phyloP scores from a whole-genome alignment of 2,888 invertebrate genomes.

The Volucella inanis region DNA sequence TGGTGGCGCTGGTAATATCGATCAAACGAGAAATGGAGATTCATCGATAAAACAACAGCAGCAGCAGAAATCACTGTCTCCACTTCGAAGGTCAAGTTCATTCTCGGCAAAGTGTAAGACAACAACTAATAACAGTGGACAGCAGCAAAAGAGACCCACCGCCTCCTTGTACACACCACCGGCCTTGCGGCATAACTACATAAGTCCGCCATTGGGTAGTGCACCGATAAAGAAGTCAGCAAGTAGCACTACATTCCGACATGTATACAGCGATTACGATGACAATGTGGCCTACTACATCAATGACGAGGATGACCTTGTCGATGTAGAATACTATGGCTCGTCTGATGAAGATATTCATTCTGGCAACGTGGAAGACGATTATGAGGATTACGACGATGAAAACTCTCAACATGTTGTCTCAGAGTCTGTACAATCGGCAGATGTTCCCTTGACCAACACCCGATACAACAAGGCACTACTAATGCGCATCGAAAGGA shows the following conservation, averaged over 20 bases:
- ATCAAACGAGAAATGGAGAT: slow-evolving; percentile 75
- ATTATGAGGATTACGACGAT: slow-evolving; percentile 78
- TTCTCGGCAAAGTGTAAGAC: slow-evolving; percentile 84
- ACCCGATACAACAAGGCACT: slow-evolving; percentile 90
- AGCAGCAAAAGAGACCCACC: slow-evolving; percentile 73
- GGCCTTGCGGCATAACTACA: slow-evolving; percentile 79
- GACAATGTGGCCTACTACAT: slow-evolving; percentile 82
- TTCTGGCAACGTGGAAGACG: slow-evolving; percentile 75
- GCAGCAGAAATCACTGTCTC: slow-evolving; percentile 78
- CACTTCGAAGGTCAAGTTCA: slow-evolving; percentile 88
- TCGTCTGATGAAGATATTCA: slow-evolving; percentile 79
- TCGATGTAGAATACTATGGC: slow-evolving; percentile 79
- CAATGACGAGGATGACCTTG: slow-evolving; percentile 81
- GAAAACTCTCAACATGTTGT: slow-evolving; percentile 52
- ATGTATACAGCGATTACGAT: slow-evolving; percentile 82
- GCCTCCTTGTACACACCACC: slow-evolving; percentile 81
- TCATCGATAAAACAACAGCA: slow-evolving; percentile 75
- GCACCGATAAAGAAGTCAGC: slow-evolving; percentile 82
- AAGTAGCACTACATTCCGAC: slow-evolving; percentile 82
- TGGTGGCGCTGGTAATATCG: slow-evolving; percentile 65
- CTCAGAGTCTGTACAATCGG: slow-evolving; percentile 50
- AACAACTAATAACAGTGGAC: slow-evolving; percentile 65
- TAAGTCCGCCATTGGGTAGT: slow-evolving; percentile 54
- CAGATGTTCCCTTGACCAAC: slow-evolving; percentile 82
- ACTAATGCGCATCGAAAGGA: slow-evolving; percentile 85